Conservation (phyloP, 2,797 vertebrate genomes). For the Rhabdomys pumilio region DNA sequence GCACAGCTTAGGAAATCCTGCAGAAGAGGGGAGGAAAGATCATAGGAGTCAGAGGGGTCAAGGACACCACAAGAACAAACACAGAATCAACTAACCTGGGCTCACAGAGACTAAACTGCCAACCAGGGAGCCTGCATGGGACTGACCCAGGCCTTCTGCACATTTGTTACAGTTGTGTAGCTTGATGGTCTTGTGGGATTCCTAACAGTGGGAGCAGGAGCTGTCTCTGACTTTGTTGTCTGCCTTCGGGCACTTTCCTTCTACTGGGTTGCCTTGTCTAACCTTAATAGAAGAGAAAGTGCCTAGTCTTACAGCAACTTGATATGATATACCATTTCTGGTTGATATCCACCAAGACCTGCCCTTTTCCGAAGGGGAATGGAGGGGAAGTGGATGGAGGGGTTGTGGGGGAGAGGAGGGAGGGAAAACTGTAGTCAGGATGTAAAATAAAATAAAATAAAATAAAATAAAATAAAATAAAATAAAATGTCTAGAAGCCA, state of each 20-base stretch:
- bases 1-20: not conserved
- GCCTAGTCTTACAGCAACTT: not conserved
- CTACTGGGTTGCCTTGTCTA: not conserved
- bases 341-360: not conserved
- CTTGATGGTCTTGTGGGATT: not conserved
- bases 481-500: not conserved
- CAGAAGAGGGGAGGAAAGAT: not conserved
- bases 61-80: not conserved
- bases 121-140: not conserved
- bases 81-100: not conserved
- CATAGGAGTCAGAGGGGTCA: not conserved
- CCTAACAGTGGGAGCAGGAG: not conserved
- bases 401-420: too few relatives aligned
- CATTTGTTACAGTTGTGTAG: not conserved
- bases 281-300: not conserved
- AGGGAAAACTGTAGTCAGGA: not conserved
- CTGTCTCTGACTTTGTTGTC: not conserved
- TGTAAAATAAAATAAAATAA: not conserved
- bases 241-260: not conserved
- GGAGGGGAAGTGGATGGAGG: not conserved
- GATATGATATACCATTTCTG: not conserved
- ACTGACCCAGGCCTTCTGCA: not conserved
- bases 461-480: not conserved
- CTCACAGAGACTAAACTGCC: not conserved
- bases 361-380: not conserved